Percentiles rank a stretch among this genome's conserved stretches.
Evolutionary conservation across 2,797 vertebrate genomes (phyloP).

Genomic region (Tachyglossus aculeatus): DNA sequence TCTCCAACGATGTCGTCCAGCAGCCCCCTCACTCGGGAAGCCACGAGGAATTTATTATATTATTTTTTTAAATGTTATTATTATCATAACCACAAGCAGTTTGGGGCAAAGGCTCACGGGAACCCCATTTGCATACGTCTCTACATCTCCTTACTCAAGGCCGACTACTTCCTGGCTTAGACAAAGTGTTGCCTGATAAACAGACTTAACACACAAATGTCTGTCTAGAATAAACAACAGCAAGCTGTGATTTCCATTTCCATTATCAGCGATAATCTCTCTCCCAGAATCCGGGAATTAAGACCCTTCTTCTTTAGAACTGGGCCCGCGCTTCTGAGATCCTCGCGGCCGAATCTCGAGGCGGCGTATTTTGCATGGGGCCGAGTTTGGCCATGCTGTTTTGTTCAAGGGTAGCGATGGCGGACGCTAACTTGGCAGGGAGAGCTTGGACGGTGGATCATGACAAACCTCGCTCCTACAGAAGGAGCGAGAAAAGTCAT

Average conservation of each 20-base stretch:
- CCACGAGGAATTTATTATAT: slow-evolving; percentile 62
- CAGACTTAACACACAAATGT: slow-evolving; percentile 81
- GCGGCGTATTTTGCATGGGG: no score
- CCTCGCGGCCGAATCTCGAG: slow-evolving; percentile 56
- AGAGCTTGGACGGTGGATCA: no score
- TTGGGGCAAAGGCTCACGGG: slow-evolving; percentile 73
- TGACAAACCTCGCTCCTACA: no score
- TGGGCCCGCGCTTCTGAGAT: slow-evolving; percentile 50
- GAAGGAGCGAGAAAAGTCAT: no score
- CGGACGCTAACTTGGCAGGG: no score
- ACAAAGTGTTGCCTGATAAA: slow-evolving; percentile 82
- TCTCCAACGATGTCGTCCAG: slow-evolving; percentile 71
- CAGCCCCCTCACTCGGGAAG: slow-evolving; percentile 68
- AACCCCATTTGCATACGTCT: slow-evolving; percentile 78
- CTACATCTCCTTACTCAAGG: slow-evolving; percentile 79
- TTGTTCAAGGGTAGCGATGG: no score
- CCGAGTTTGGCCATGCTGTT: no score
- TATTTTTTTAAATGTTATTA: no score
- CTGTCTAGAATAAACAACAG: slow-evolving; percentile 81
- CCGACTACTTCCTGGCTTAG: slow-evolving; percentile 80
- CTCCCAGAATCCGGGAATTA: slow-evolving; percentile 75
- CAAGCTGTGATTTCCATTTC: slow-evolving; percentile 80
- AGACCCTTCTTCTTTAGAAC: slow-evolving; percentile 61
- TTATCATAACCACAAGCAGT: slow-evolving; percentile 74
- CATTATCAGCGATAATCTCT: slow-evolving; percentile 78